Evolutionary conservation across 2,113 vertebrate genomes (phyloP).

Genomic region (Edolisoma coerulescens): DNA sequence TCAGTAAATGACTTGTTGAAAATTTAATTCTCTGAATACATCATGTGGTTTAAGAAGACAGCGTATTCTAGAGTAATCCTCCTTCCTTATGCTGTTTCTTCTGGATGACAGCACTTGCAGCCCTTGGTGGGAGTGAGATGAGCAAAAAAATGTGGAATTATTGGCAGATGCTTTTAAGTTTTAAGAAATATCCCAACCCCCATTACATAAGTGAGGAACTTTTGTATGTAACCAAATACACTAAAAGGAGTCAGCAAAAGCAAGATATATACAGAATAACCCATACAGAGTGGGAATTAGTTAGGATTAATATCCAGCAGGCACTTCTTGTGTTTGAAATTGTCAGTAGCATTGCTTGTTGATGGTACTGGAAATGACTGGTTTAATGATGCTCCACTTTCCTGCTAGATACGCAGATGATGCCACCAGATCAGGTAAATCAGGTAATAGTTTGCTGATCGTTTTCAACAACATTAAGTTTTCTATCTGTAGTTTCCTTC

Average conservation of each 20-base stretch:
- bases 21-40: constrained; percentile 84
- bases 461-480: background rate
- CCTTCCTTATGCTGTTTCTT: constrained; percentile 67
- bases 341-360: background rate
- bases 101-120: constrained; percentile 61
- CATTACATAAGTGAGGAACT: background rate
- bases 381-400: background rate
- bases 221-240: background rate
- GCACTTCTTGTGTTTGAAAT: background rate
- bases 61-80: constrained; percentile 71
- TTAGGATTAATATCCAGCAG: background rate
- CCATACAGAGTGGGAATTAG: background rate
- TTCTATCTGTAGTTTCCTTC: background rate
- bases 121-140: background rate
- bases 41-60: constrained; percentile 78
- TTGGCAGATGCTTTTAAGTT: background rate
- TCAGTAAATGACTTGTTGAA: constrained; percentile 81
- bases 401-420: background rate
- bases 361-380: background rate
- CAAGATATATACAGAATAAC: background rate
- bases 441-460: background rate
- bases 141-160: background rate
- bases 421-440: background rate
- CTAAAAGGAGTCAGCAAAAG: background rate
- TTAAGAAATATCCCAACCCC: background rate